These are phyloP conservation scores for Brachionichthys hirsutus DNA, from an alignment of 2,113 vertebrate genomes.

Conservation along the genomic window DNA sequence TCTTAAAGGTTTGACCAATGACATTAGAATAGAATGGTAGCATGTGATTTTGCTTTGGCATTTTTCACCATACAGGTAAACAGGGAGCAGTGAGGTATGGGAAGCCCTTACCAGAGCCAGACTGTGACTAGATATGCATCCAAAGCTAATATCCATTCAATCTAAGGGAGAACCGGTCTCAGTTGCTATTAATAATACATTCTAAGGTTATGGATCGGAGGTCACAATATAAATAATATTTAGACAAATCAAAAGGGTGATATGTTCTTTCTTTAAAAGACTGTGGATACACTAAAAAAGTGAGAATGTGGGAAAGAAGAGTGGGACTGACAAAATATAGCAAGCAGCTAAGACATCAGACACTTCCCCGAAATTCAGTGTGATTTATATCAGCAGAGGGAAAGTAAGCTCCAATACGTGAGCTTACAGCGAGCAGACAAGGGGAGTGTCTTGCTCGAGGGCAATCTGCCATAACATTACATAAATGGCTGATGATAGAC, in stretches of 20 bases:
- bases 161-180: neutral
- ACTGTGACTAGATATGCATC: neutral
- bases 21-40: too few species aligned
- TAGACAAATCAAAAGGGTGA: neutral
- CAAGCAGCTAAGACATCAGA: slow-evolving; percentile 9
- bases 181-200: neutral
- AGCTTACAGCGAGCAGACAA: neutral
- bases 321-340: slow-evolving; percentile 1
- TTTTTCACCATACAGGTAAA: too few species aligned
- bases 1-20: too few species aligned
- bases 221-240: neutral
- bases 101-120: neutral
- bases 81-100: too few species aligned
- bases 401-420: neutral
- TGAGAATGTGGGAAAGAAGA: neutral
- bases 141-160: neutral
- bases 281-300: too few species aligned
- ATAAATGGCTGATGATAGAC: slow-evolving; percentile 29
- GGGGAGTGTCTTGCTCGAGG: slow-evolving; percentile 9
- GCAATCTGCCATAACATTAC: slow-evolving; percentile 9
- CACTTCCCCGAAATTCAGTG: neutral
- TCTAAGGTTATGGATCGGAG: too few species aligned
- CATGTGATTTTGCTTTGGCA: too few species aligned
- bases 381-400: neutral
- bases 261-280: neutral